Percentiles rank a stretch among this genome's conserved stretches.
Evolutionary conservation across 2,888 invertebrate genomes (phyloP).

Genomic region (Pseudococcus viburni): DNA sequence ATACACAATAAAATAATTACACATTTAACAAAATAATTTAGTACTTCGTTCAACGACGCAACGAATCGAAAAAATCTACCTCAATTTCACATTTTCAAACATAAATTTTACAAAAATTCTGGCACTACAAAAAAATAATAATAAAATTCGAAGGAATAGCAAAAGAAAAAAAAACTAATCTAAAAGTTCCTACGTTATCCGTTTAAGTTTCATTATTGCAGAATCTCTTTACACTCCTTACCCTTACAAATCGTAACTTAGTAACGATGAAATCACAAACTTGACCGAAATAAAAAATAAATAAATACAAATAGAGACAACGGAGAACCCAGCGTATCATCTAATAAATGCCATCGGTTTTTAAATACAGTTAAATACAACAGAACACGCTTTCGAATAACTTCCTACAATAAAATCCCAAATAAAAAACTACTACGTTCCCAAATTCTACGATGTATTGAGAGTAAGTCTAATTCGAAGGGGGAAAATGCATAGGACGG

Average conservation of each 20-base stretch:
- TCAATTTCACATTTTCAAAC: not conserved
- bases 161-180: not conserved
- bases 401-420: not conserved
- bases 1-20: slow-evolving; percentile 15
- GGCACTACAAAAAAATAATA: not conserved
- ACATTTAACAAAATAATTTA: slow-evolving; percentile 39
- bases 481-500: too few species aligned
- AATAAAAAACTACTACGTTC: too few species aligned
- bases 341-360: slow-evolving; percentile 2
- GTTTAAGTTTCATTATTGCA: not conserved
- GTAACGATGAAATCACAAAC: not conserved
- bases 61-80: not conserved
- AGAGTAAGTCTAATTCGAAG: too few species aligned
- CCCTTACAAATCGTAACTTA: too few species aligned
- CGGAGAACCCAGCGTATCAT: not conserved
- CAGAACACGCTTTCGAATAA: not conserved
- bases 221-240: too few species aligned
- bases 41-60: slow-evolving; percentile 1
- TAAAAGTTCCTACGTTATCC: not conserved
- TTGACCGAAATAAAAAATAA: not conserved
- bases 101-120: not conserved
- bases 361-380: not conserved
- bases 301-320: not conserved
- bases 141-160: not conserved
- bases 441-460: too few species aligned